A percentile compares a stretch with the other conserved stretches of the same genome.
phyloP scores from a whole-genome alignment of 1,140 invertebrate species.

The Ceratoteleas bidentatus region DNA sequence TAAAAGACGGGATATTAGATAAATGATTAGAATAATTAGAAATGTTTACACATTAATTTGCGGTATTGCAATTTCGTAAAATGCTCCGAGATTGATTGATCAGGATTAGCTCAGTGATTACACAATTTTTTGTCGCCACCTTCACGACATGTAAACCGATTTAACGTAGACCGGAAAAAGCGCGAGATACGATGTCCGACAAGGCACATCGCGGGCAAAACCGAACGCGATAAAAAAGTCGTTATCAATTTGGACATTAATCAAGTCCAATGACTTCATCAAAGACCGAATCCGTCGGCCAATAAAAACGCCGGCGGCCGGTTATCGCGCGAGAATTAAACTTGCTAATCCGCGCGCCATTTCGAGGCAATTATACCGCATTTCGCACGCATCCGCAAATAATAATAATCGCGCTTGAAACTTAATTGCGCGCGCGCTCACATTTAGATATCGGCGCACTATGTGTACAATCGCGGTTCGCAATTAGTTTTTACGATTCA shows the following conservation, averaged over 20 bases:
- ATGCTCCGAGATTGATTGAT: too few species aligned
- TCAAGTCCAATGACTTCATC: slow-evolving; percentile 2
- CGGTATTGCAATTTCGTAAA: too few species aligned
- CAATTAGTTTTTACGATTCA: slow-evolving; percentile 68
- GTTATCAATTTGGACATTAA: slow-evolving; percentile 4
- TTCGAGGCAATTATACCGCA: neutral
- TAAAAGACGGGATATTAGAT: too few species aligned
- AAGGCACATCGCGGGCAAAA: too few species aligned
- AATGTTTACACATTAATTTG: too few species aligned
- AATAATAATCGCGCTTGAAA: slow-evolving; percentile 9
- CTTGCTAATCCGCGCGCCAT: neutral
- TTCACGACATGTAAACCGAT: too few species aligned
- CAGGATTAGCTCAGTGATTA: too few species aligned
- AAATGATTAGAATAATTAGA: too few species aligned
- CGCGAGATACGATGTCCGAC: too few species aligned
- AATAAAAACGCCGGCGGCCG: neutral
- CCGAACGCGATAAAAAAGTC: neutral
- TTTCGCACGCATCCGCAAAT: slow-evolving; percentile 1
- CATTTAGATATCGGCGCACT: slow-evolving; percentile 20
- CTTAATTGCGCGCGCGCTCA: neutral
- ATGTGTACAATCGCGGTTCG: slow-evolving; percentile 36
- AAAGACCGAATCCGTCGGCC: neutral
- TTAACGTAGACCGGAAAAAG: too few species aligned
- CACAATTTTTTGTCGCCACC: too few species aligned
- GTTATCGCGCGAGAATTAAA: neutral